Percentiles rank a stretch among this genome's conserved stretches.
phyloP scores from a whole-genome alignment of 2,888 invertebrate genomes.

The Seira musarum region DNA sequence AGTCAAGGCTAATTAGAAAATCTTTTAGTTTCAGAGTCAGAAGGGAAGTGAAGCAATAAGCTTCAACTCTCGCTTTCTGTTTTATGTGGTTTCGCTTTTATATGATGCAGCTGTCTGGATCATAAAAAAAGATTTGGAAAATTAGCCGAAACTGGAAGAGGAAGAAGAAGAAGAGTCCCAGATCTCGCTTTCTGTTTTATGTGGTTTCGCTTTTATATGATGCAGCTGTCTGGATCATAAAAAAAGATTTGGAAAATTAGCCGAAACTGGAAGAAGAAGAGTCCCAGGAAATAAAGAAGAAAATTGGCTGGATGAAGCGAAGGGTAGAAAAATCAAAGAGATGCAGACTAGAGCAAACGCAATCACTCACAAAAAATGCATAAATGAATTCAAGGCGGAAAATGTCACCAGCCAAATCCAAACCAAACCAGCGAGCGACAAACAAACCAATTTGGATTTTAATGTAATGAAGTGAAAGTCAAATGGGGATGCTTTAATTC shows the following conservation, averaged over 20 bases:
- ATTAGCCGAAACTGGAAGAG: conserved; percentile 54
- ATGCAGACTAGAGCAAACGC: too few relatives aligned
- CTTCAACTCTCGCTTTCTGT: too few relatives aligned
- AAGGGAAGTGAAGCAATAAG: background rate
- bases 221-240: conserved; percentile 55
- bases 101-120: conserved; percentile 48
- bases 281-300: background rate
- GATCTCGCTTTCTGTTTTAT: conserved; percentile 5
- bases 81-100: conserved; percentile 57
- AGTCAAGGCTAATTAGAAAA: background rate
- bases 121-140: conserved; percentile 52
- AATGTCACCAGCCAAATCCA: too few relatives aligned
- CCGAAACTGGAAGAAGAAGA: conserved; percentile 47
- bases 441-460: too few relatives aligned
- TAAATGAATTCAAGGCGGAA: too few relatives aligned
- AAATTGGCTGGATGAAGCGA: too few relatives aligned
- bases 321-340: too few relatives aligned
- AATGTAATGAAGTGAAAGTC: too few relatives aligned
- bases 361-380: too few relatives aligned
- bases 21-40: background rate
- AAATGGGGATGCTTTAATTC: too few relatives aligned
- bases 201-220: conserved; percentile 32
- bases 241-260: conserved; percentile 54
- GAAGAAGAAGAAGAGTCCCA: background rate
- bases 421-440: too few relatives aligned